These are phyloP conservation scores for Zosterops japonicus DNA, from an alignment of 2,113 vertebrate species.

Conservation along the genomic window DNA sequence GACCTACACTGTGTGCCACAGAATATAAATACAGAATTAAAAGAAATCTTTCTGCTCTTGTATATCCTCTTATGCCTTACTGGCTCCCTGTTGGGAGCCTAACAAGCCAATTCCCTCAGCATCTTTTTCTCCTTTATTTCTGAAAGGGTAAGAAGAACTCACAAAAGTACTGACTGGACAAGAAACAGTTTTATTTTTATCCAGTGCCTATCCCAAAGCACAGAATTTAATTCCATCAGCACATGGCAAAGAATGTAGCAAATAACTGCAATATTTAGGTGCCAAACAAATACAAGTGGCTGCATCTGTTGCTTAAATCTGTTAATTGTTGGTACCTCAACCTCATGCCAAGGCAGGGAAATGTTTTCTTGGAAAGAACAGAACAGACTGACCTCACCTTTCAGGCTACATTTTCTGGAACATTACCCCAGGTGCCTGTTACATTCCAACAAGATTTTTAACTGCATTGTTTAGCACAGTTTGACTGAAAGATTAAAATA, in stretches of 20 bases:
- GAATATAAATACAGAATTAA: background rate
- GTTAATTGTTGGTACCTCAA: background rate
- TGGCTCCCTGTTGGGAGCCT: background rate
- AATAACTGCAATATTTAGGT: background rate
- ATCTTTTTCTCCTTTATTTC: background rate
- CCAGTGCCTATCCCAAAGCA: background rate
- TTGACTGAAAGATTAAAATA: background rate
- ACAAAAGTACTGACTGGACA: background rate
- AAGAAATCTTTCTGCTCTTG: background rate
- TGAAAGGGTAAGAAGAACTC: background rate
- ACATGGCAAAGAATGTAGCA: background rate
- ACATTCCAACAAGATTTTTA: background rate
- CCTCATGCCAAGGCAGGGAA: background rate
- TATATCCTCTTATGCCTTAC: background rate
- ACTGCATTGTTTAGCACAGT: background rate
- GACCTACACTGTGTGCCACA: background rate
- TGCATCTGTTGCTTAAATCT: background rate
- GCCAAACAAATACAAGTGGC: background rate
- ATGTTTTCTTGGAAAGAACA: background rate
- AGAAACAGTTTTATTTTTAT: background rate
- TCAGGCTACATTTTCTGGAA: background rate
- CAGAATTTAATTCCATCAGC: background rate
- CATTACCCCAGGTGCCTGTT: background rate
- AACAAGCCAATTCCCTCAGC: background rate
- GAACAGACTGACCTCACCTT: background rate